A percentile compares a stretch with the other conserved stretches of the same genome.
These are phyloP conservation scores for Sycobia sp. DNA, from an alignment of 1,140 invertebrate genomes.

Conservation along the genomic window DNA sequence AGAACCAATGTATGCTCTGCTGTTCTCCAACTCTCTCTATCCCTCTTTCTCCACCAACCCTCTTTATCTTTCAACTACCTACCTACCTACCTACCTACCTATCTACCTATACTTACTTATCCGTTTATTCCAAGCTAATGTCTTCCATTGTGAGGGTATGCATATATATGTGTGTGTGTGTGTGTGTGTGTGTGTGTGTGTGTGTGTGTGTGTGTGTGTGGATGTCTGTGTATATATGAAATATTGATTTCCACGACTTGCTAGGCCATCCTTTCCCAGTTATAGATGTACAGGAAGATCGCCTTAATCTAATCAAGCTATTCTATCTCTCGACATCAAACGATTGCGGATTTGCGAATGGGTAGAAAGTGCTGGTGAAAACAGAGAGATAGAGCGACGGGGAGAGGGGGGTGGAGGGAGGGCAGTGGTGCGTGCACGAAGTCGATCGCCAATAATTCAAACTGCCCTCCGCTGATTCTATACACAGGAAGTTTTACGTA, in stretches of 20 bases:
- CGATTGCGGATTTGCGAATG: too few species aligned
- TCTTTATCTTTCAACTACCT: not conserved
- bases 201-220: too few species aligned
- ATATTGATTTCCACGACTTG: slow-evolving; percentile 18
- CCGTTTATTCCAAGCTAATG: not conserved
- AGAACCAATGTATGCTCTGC: not conserved
- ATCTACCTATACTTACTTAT: not conserved
- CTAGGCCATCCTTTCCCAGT: not conserved
- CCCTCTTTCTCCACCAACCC: not conserved
- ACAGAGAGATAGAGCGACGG: too few species aligned
- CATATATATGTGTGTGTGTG: too few species aligned
- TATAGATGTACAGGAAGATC: not conserved
- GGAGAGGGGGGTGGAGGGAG: too few species aligned
- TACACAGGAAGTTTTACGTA: not conserved
- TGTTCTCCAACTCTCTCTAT: not conserved
- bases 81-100: not conserved
- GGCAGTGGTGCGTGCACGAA: not conserved
- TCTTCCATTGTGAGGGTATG: slow-evolving; percentile 3
- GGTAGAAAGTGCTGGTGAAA: too few species aligned
- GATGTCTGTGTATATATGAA: too few species aligned
- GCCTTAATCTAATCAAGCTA: slow-evolving; percentile 16
- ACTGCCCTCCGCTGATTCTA: not conserved
- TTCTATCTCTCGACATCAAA: too few species aligned
- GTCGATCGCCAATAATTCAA: not conserved
- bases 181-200: too few species aligned